A percentile compares a stretch with the other conserved stretches of the same genome.
phyloP scores from a whole-genome alignment of 2,113 vertebrate genomes.

The Nycticryphes semicollaris region DNA sequence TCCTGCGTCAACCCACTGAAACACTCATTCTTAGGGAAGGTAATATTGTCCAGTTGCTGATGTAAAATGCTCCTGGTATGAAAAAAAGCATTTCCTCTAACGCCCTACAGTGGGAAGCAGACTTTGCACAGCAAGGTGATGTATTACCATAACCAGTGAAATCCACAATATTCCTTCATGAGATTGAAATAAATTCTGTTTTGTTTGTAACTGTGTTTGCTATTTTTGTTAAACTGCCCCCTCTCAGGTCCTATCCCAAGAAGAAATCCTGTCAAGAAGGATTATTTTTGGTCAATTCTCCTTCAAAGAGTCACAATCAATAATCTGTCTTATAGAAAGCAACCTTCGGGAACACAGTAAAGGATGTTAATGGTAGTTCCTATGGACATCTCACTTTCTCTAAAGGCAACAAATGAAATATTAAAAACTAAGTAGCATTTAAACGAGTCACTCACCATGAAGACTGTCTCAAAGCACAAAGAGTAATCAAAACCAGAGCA shows the following conservation, averaged over 20 bases:
- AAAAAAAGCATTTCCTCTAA: conserved; percentile 41
- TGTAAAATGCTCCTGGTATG: background rate
- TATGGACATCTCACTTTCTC: conserved; percentile 37
- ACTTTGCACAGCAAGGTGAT: conserved; percentile 33
- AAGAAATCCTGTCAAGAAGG: conserved; percentile 53
- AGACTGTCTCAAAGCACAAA: conserved; percentile 14
- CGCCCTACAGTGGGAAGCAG: background rate
- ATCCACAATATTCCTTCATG: conserved; percentile 2
- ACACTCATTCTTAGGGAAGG: background rate
- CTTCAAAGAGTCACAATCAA: conserved; percentile 55
- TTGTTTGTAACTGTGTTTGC: conserved; percentile 28
- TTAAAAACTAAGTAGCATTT: conserved; percentile 63
- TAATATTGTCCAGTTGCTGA: background rate
- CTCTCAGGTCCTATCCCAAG: conserved; percentile 32
- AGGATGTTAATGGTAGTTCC: conserved; percentile 15
- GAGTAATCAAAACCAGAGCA: conserved; percentile 48
- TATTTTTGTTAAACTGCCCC: conserved; percentile 29
- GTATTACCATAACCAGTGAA: conserved; percentile 28
- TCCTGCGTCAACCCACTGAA: background rate
- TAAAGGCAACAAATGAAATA: conserved; percentile 61
- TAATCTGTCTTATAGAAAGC: conserved; percentile 38
- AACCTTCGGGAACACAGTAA: conserved; percentile 21
- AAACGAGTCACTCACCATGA: conserved; percentile 42
- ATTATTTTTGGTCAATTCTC: conserved; percentile 60
- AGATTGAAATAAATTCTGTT: conserved; percentile 53